A percentile compares a stretch with the other conserved stretches of the same genome.
Conservation (phyloP, 2,113 vertebrate species). For the Myotis lucifugus region DNA sequence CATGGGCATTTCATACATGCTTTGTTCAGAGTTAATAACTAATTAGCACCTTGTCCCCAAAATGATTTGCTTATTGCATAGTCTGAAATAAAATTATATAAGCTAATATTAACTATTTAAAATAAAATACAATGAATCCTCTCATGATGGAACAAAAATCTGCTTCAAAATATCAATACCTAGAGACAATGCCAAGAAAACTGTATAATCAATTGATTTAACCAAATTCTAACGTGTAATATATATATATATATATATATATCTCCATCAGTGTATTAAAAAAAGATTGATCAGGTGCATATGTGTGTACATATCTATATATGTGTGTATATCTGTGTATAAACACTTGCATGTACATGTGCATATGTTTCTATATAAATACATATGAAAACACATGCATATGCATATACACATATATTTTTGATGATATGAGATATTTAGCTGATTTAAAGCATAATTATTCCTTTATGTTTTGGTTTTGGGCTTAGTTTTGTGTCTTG, state of each 20-base stretch:
- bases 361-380: background rate
- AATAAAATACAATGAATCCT: constrained; percentile 9
- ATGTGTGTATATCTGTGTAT: background rate
- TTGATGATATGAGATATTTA: background rate
- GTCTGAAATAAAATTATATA: constrained; percentile 30
- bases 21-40: background rate
- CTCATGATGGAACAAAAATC: background rate
- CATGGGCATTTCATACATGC: background rate
- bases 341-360: background rate
- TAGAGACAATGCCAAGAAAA: background rate
- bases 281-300: background rate
- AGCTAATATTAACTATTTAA: background rate
- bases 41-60: background rate
- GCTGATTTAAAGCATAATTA: background rate
- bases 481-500: background rate
- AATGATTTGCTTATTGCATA: background rate
- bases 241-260: too few relatives aligned
- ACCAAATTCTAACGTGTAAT: background rate
- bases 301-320: background rate
- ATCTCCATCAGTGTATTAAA: background rate
- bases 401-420: background rate
- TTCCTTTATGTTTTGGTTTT: background rate
- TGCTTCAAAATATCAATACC: background rate
- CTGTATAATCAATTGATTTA: background rate
- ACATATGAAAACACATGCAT: background rate